Evolutionary conservation across 1,140 invertebrate species (phyloP).

Genomic region (Macrosteles quadrilineatus): DNA sequence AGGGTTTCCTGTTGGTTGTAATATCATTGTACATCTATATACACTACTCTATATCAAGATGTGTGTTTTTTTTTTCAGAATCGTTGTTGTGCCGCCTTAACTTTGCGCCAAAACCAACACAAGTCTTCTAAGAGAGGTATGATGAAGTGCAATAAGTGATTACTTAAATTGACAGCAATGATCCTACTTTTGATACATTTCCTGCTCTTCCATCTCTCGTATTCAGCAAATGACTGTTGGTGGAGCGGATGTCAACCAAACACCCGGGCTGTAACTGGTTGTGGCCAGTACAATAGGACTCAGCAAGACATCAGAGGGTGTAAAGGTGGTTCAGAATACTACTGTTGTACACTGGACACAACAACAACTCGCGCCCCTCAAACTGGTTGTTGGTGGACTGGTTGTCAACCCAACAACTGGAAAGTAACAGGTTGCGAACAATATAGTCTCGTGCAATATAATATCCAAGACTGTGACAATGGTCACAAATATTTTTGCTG

Average conservation of each 20-base stretch:
- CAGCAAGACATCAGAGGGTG: slow-evolving; percentile 6
- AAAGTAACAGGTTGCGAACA: slow-evolving; percentile 23
- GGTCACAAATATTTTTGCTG: slow-evolving; percentile 21
- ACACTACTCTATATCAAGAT: too few relatives aligned
- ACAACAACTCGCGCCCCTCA: background rate
- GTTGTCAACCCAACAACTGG: slow-evolving; percentile 30
- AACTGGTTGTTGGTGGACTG: slow-evolving; percentile 25
- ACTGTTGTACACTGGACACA: slow-evolving; percentile 21
- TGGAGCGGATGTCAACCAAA: slow-evolving; percentile 33
- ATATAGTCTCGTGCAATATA: slow-evolving; percentile 10
- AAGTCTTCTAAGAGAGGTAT: too few relatives aligned
- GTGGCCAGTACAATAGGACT: slow-evolving; percentile 22
- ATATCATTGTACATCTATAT: too few relatives aligned
- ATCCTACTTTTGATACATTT: too few relatives aligned
- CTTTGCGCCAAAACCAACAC: too few relatives aligned
- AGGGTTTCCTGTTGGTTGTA: too few relatives aligned
- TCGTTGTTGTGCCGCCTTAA: too few relatives aligned
- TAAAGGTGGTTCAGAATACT: slow-evolving; percentile 18
- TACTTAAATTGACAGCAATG: too few relatives aligned
- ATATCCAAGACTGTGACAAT: slow-evolving; percentile 10
- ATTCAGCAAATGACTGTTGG: slow-evolving; percentile 18
- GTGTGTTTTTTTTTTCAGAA: too few relatives aligned
- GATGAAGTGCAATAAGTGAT: too few relatives aligned
- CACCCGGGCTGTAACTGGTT: slow-evolving; percentile 28
- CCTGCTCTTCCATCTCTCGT: too few relatives aligned